phyloP scores from a whole-genome alignment of 2,888 invertebrate genomes.

The Syrista parreyssii region DNA sequence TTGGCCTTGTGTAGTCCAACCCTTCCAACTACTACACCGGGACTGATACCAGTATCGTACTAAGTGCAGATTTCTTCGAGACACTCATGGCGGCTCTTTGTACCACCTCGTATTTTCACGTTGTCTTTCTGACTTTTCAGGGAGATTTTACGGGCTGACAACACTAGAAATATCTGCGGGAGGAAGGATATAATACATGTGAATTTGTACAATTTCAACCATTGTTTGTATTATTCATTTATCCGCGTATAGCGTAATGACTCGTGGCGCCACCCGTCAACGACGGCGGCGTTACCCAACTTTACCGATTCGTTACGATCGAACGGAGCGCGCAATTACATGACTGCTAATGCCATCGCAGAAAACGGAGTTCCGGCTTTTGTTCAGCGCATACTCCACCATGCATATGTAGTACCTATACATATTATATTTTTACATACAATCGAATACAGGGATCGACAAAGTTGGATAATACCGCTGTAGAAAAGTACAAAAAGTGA shows the following conservation, averaged over 20 bases:
- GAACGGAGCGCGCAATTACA: slow-evolving; percentile 19
- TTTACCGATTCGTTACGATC: slow-evolving; percentile 21
- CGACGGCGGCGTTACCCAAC: neutral
- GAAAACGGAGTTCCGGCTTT: neutral
- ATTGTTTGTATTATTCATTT: neutral
- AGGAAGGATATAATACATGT: neutral
- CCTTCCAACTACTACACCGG: neutral
- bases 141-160: neutral
- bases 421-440: neutral
- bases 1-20: neutral
- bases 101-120: neutral
- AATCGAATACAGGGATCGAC: neutral
- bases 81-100: neutral
- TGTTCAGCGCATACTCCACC: neutral
- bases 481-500: neutral
- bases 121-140: neutral
- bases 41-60: neutral
- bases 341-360: neutral
- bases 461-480: slow-evolving; percentile 1
- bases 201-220: neutral
- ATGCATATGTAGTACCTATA: neutral
- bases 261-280: neutral
- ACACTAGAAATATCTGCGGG: neutral
- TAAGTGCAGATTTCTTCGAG: neutral
- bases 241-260: neutral